A percentile compares a stretch with the other conserved stretches of the same genome.
Evolutionary conservation across 2,113 vertebrate species (phyloP).

Genomic region (Illadopsis cleaveri): DNA sequence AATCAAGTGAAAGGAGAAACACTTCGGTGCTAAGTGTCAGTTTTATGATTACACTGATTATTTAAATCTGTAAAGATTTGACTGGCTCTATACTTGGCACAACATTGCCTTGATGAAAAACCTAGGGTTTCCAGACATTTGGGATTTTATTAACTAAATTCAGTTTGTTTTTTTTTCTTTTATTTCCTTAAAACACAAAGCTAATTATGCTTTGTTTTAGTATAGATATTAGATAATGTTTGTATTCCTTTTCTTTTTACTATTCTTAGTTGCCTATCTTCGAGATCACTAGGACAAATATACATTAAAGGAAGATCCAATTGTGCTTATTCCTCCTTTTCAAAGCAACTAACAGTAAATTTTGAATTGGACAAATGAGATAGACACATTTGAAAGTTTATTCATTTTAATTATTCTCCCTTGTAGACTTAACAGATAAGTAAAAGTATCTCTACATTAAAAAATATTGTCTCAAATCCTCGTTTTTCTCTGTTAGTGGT

Average conservation of each 20-base stretch:
- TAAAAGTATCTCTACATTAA: not conserved
- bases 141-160: not conserved
- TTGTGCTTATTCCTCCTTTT: not conserved
- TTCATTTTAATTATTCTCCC: not conserved
- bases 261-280: not conserved
- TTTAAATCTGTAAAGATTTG: not conserved
- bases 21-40: not conserved
- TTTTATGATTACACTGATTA: not conserved
- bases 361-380: not conserved
- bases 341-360: not conserved
- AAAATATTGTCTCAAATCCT: not conserved
- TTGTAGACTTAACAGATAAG: not conserved
- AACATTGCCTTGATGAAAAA: not conserved
- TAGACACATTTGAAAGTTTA: not conserved
- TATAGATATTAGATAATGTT: not conserved
- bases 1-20: not conserved
- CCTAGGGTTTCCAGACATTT: not conserved
- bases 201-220: not conserved
- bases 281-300: not conserved
- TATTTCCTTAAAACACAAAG: not conserved
- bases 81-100: not conserved
- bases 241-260: not conserved
- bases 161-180: too few species aligned
- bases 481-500: not conserved
- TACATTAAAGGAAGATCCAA: not conserved